Conservation (phyloP, 2,113 vertebrate species). For the Protomyctophum bolini region DNA sequence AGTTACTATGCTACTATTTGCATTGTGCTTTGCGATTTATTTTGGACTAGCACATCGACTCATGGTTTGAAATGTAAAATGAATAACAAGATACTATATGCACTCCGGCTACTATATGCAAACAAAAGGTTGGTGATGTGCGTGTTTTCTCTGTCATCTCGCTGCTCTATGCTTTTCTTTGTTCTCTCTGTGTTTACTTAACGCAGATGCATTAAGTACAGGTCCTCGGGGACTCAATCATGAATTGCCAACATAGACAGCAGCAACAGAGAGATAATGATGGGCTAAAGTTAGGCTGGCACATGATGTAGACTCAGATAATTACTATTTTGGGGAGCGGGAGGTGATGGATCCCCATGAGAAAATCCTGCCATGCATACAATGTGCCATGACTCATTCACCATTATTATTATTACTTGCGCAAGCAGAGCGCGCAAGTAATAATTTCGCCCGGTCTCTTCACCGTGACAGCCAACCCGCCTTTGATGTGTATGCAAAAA, state of each 20-base stretch:
- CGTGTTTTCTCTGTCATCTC: not conserved
- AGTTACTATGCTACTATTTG: too few species aligned
- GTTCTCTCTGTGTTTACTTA: slow-evolving; percentile 45
- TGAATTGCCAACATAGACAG: slow-evolving; percentile 27
- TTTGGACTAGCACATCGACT: too few species aligned
- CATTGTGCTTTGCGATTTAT: too few species aligned
- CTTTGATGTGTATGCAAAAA: too few species aligned
- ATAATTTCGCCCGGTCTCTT: too few species aligned
- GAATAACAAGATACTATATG: too few species aligned
- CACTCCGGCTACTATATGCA: too few species aligned
- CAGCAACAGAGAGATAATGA: slow-evolving; percentile 50
- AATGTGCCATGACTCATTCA: too few species aligned
- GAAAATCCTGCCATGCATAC: slow-evolving; percentile 5
- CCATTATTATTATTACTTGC: too few species aligned
- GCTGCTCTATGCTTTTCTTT: not conserved
- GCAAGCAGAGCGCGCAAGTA: too few species aligned
- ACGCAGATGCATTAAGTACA: slow-evolving; percentile 47
- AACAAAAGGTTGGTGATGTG: not conserved
- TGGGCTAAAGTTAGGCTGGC: slow-evolving; percentile 49
- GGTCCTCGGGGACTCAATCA: slow-evolving; percentile 49
- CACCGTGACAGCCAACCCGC: too few species aligned
- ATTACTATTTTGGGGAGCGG: slow-evolving; percentile 8
- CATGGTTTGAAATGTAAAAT: too few species aligned
- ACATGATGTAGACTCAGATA: slow-evolving; percentile 1
- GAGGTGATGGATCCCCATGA: not conserved